phyloP scores from a whole-genome alignment of 2,888 invertebrate genomes.

The Callinectes sapidus region DNA sequence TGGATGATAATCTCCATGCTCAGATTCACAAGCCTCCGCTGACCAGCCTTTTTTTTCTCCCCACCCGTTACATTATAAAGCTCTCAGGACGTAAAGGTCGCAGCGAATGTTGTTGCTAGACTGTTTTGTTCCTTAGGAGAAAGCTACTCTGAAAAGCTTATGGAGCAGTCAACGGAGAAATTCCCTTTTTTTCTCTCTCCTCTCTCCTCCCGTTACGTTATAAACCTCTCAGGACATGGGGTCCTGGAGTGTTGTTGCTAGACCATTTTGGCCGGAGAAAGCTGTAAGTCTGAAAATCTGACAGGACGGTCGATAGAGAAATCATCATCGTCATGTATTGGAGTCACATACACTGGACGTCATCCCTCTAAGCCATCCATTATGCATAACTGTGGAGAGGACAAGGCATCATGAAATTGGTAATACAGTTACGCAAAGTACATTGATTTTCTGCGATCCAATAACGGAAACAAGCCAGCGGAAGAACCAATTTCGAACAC shows the following conservation, averaged over 20 bases:
- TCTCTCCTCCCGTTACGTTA: background rate
- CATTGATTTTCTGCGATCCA: background rate
- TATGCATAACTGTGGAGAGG: slow-evolving; percentile 10
- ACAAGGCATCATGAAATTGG: background rate
- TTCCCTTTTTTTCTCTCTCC: background rate
- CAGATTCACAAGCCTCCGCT: background rate
- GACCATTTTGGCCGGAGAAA: background rate
- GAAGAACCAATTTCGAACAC: background rate
- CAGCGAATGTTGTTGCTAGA: background rate
- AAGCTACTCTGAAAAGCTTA: background rate
- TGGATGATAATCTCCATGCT: background rate
- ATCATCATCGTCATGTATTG: background rate
- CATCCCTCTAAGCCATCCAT: background rate
- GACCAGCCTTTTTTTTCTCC: background rate
- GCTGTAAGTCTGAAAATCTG: background rate
- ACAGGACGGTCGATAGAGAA: background rate
- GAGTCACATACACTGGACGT: background rate
- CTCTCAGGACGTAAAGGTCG: background rate
- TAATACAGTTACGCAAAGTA: background rate
- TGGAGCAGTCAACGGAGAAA: background rate
- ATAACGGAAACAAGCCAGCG: background rate
- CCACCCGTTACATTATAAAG: background rate
- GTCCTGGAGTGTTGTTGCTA: background rate
- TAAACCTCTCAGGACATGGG: background rate
- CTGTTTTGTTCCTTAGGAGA: background rate